Percentiles rank a stretch among this genome's conserved stretches.
Conservation (phyloP, 1,140 invertebrate species). For the Cydia strobilella region DNA sequence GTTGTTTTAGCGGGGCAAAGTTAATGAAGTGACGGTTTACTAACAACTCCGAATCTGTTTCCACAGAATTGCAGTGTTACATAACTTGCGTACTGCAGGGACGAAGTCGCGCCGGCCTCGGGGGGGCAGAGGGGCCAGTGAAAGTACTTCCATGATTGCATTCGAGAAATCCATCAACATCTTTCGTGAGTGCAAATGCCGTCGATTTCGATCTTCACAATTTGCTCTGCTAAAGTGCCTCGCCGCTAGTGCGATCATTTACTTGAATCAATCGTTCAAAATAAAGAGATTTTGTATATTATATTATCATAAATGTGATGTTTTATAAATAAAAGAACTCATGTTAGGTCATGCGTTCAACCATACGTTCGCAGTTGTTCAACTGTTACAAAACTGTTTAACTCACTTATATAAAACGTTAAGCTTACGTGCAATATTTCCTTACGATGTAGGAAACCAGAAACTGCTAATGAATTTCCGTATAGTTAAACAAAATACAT, state of each 20-base stretch:
- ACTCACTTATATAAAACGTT: conserved; percentile 22
- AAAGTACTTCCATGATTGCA: conserved; percentile 56
- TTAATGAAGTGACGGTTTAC: conserved; percentile 42
- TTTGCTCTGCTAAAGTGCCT: conserved; percentile 41
- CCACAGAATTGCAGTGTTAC: conserved; percentile 38
- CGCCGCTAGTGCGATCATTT: neutral
- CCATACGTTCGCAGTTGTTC: conserved; percentile 2
- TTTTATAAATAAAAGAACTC: neutral
- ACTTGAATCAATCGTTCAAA: neutral
- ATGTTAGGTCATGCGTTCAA: neutral
- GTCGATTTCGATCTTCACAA: conserved; percentile 50
- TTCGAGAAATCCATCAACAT: conserved; percentile 55
- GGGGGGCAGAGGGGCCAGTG: conserved; percentile 41
- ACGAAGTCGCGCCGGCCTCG: conserved; percentile 23
- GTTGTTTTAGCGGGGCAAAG: conserved; percentile 36
- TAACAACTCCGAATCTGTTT: conserved; percentile 36
- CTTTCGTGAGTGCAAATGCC: conserved; percentile 46
- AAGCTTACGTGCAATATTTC: conserved; percentile 11
- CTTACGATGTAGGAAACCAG: conserved; percentile 21
- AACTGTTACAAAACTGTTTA: conserved; percentile 15
- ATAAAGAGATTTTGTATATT: neutral
- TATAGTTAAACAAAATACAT: neutral
- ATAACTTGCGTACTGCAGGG: conserved; percentile 36
- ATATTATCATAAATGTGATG: neutral
- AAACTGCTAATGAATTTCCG: conserved; percentile 28